Evolutionary conservation across 2,113 vertebrate species (phyloP), one percentile per base, ranked within the genome.

Genomic region (Stictonetta naevosa): DNA sequence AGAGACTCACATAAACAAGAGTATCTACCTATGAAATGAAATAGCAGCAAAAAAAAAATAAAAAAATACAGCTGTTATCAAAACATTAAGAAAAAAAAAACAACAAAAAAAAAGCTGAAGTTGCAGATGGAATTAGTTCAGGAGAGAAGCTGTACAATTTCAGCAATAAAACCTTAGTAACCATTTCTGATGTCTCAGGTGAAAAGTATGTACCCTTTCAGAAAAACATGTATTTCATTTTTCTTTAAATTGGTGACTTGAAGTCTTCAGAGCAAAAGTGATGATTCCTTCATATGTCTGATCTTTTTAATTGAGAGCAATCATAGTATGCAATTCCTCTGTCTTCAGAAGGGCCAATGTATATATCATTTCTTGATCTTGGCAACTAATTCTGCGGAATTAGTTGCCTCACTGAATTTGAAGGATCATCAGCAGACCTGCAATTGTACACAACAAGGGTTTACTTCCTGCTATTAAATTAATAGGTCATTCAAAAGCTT

Each of bases 381-480:
- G 52, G 46, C 79, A 93, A 74, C 76, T 93, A 4, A 46, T 90
- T 25, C 48, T 36, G 50, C 29, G 22, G 33, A 48, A n/a, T n/a
- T n/a, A n/a, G n/a, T 66, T 74, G 34, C 33, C 60, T 81, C 59
- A 55, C 59, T 67, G 31, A 44, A 59, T 38, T 26, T 53, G 58
- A 83, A 78, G 40, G 64, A 81, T 63, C 68, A 64, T 3, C 82
- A 88, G 55, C 71, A 96, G 28, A 86, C 55, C 79, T 94, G 64
- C 73, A 90, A 26, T 44, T 22, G 5, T 75, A 60, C 33, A 82
- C 83, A 95, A 64, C 31, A 84, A 84, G 67, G 31, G 28, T 17
- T 92, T 78, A 64, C 50, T 75, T 44, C n/a, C 40, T 75, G 28
- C 83, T 86, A 62, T 79, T 83, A 91, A 86, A 92, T 92, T 77